Evolutionary conservation across 2,113 vertebrate genomes (phyloP), one percentile per base, ranked within the genome.

Genomic region (Leptobrachium ailaonicum): DNA sequence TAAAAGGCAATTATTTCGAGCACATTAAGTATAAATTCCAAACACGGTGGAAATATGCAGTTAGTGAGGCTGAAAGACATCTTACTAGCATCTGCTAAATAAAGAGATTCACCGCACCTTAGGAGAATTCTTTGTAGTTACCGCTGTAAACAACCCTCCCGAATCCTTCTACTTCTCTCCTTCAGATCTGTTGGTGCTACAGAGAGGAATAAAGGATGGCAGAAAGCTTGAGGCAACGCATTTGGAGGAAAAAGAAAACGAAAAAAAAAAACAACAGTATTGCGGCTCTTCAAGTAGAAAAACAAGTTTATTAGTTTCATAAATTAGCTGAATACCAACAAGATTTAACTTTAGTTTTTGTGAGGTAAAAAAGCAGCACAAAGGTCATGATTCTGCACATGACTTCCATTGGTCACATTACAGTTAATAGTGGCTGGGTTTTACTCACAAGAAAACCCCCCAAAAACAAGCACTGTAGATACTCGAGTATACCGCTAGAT

Each of bases 1-100:
- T 60, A 54, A 44, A 44, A 67, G 63, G 70, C 71, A 73, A 80
- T 66, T 80, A 80, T 80, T 80, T 73, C 62, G 32, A 66, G 42
- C 50, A 54, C 47, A 73, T 80, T 66, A 66, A 73, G 66, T 67
- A 43, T 56, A 58, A 50, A 32, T 72, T 72, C n/a, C 69, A 45
- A 71, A 72, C 32, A 50, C 58, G 50, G 41, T 32, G 42, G 69
- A 50, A 66, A 41, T 40, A 68, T 41, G 58, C 45, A 66, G 70
- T 54, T 41, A 72, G 77, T 42, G 13, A 53, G 58, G 68, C 11
- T 41, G 20, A 54, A 71, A 63, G 4, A 71, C 45, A 67, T 67
- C 32, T 71, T 42, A 11, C 10, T 9, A 70, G 67, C 76, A 71
- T 77, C 76, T 77, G 66, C 67, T 47, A 66, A 77, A 77, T 77